Evolutionary conservation across 2,888 invertebrate genomes (phyloP), one percentile per base, ranked within the genome.

Genomic region (Rhamphomyia laevipes): DNA sequence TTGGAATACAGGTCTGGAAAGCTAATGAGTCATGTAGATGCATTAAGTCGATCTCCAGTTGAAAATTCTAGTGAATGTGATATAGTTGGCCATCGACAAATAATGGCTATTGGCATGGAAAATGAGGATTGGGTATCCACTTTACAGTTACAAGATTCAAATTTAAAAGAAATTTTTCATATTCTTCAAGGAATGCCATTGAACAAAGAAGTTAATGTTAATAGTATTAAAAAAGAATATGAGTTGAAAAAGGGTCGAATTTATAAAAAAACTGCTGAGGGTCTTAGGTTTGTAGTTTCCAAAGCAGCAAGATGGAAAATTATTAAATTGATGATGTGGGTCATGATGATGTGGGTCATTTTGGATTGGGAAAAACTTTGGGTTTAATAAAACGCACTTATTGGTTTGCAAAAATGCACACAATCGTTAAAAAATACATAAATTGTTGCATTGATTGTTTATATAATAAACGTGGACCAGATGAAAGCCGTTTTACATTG

Each of bases 151-250:
- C n/a, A n/a, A n/a, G n/a, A n/a, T n/a, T n/a, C n/a, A n/a, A n/a
- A n/a, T n/a, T n/a, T n/a, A n/a, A n/a, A n/a, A n/a, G n/a, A n/a
- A n/a, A n/a, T n/a, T n/a, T n/a, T n/a, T n/a, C n/a, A n/a, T n/a
- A n/a, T n/a, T 52, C 50, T 49, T 33, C 43, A 51, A 57, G 53
- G 59, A 55, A 46, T 15, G 18, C 6, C 4, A 17, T 31, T 16
- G 30, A 42, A 3, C 41, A 46, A 37, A 35, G 30, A 33, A n/a
- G 35, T 6, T 42, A 27, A 31, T 51, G 47, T 12, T 40, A 53
- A 11, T 53, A 49, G n/a, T 2, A 30, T 7, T 27, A 51, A 16
- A n/a, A n/a, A n/a, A n/a, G n/a, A n/a, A n/a, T n/a, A n/a, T n/a
- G n/a, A n/a, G n/a, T n/a, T n/a, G n/a, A 49, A 47, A 43, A 35